Base-by-base conservation (phyloP, 1,140 invertebrate genomes). In the Drosophila pseudoananassae region DNA sequence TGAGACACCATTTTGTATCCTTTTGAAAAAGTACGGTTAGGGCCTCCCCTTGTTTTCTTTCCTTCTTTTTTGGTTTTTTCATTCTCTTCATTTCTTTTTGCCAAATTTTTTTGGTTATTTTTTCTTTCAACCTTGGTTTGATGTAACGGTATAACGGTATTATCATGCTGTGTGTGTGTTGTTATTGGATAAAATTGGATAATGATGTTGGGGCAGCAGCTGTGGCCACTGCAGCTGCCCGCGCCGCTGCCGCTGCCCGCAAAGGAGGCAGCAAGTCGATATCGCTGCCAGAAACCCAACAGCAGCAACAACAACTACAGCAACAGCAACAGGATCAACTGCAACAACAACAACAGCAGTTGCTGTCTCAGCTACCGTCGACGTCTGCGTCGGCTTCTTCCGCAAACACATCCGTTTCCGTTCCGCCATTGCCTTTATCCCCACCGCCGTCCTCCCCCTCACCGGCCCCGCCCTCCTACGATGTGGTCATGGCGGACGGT, bases 171-270 rank as follows among this genome's bases (percentile, higher is more conserved):
- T 36, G 33, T 36, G 33, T 36, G 10, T 36, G 33, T 36, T 36
- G 12, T 43, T 43, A 15, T 43, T 15, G 40, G 17, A 46, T 46
- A 8, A 46, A 20, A 10, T 17, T 43, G 38, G 38, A 51, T 52
- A 29, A 36, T 27, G 29, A 36, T 47, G 43, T 46, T 46, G 43
- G 43, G 15, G 36, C 29, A 55, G 51, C 53, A 63, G 59, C 66
- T 40, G 76, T 66, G 70, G 65, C 77, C 45, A 49, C 54, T 23
- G 66, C 66, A 49, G 64, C 58, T 27, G 58, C 66, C 36, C 66
- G 43, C 33, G 66, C 27, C 17, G 66, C 66, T 45, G 51, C 66
- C 64, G 66, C 66, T 31, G 66, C 66, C 31, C 66, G 66, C 64
- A 52, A 52, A 29, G 50, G 50, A 52, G 15, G 50, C 29, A 70